These are phyloP conservation scores for Amphipoea lucens DNA, from an alignment of 2,888 invertebrate genomes.

Conservation along the genomic window DNA sequence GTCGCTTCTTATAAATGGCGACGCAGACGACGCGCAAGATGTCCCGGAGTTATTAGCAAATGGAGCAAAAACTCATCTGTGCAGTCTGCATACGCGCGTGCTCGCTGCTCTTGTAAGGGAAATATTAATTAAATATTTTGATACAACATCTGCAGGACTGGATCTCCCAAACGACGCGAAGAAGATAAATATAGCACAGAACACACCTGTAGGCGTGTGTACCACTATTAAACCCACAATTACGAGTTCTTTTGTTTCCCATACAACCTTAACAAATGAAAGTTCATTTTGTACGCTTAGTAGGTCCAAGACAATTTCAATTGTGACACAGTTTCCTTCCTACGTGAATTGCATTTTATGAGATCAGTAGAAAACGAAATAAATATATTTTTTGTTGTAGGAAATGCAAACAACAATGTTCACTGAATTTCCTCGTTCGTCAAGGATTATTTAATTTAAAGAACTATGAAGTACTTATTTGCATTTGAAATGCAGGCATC, in stretches of 20 bases:
- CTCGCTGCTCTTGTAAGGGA: conserved; percentile 63
- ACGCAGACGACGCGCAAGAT: conserved; percentile 63
- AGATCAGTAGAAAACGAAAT: conserved; percentile 40
- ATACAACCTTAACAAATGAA: conserved; percentile 52
- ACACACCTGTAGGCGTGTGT: conserved; percentile 50
- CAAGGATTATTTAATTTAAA: conserved; percentile 57
- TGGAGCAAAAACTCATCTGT: conserved; percentile 64
- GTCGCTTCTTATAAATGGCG: conserved; percentile 69
- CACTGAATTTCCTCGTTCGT: conserved; percentile 47
- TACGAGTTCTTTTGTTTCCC: conserved; percentile 51
- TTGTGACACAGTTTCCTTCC: conserved; percentile 58
- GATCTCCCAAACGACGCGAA: conserved; percentile 42
- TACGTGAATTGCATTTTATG: conserved; percentile 56
- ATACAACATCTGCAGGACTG: conserved; percentile 55
- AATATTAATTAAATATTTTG: conserved; percentile 68
- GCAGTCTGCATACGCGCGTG: conserved; percentile 64
- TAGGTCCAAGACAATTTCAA: conserved; percentile 48
- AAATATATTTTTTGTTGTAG: conserved; percentile 32
- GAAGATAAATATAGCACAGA: conserved; percentile 54
- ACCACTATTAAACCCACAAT: conserved; percentile 33
- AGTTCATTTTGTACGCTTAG: conserved; percentile 50
- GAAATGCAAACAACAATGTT: conserved; percentile 39
- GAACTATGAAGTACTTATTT: conserved; percentile 36
- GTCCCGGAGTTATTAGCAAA: conserved; percentile 67
- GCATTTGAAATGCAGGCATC: conserved; percentile 66